Conservation (phyloP, 1,140 invertebrate species). For the Bombus ignitus region DNA sequence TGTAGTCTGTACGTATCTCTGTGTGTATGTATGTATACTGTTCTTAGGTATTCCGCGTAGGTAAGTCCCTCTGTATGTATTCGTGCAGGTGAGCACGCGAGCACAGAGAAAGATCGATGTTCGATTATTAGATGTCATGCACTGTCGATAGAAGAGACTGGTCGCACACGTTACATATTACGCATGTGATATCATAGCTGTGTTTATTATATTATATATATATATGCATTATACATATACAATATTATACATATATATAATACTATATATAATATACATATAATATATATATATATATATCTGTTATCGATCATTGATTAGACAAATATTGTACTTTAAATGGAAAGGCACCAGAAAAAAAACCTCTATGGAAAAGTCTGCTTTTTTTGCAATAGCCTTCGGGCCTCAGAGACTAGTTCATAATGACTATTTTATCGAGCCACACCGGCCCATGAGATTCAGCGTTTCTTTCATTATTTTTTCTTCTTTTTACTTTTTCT, state of each 20-base stretch:
- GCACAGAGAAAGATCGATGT: constrained; percentile 30
- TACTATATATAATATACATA: no score
- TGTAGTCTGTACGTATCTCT: not conserved
- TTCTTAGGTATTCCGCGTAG: not conserved
- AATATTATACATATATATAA: not conserved
- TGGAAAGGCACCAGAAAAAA: constrained; percentile 78
- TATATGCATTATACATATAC: not conserved
- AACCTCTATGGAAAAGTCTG: constrained; percentile 54
- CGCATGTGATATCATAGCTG: constrained; percentile 11
- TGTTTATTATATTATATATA: constrained; percentile 38
- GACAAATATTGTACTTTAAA: constrained; percentile 67
- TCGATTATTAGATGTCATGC: constrained; percentile 40
- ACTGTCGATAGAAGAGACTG: constrained; percentile 36
- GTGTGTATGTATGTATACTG: not conserved
- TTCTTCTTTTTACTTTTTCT: not conserved
- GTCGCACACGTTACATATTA: constrained; percentile 34
- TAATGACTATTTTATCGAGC: constrained; percentile 79
- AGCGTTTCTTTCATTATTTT: constrained; percentile 1
- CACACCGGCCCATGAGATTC: constrained; percentile 70
- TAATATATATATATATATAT: constrained; percentile 6
- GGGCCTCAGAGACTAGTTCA: constrained; percentile 81
- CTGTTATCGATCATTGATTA: constrained; percentile 44
- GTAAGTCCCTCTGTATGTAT: not conserved
- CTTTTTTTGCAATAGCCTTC: constrained; percentile 66
- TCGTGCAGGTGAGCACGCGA: not conserved